Conservation (phyloP, 1,140 invertebrate species). For the Magallana gigas region DNA sequence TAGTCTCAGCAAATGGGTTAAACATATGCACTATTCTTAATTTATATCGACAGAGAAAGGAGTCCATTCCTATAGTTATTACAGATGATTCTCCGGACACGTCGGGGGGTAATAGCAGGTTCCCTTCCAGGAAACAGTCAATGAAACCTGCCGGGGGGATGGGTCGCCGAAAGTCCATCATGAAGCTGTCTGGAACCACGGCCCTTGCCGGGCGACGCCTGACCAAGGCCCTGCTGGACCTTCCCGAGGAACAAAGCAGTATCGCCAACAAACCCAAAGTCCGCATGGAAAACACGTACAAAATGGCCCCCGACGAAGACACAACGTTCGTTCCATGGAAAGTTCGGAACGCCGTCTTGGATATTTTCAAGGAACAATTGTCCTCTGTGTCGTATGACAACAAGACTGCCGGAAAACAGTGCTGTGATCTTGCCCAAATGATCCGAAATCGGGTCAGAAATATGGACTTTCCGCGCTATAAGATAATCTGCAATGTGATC, state of each 20-base stretch:
- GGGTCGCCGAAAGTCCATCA: constrained; percentile 48
- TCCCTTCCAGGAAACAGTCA: background rate
- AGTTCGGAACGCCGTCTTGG: constrained; percentile 47
- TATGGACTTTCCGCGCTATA: constrained; percentile 65
- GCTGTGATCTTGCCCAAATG: constrained; percentile 53
- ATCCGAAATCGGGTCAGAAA: constrained; percentile 66
- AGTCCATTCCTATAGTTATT: background rate
- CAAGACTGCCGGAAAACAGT: constrained; percentile 41
- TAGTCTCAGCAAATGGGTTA: too few species aligned
- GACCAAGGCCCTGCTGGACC: constrained; percentile 53
- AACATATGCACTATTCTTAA: too few species aligned
- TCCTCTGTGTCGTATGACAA: constrained; percentile 54
- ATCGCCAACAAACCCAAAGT: constrained; percentile 57
- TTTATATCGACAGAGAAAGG: background rate
- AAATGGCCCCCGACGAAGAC: constrained; percentile 59
- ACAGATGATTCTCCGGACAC: background rate
- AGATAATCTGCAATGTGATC: constrained; percentile 67
- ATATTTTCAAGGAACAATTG: constrained; percentile 54
- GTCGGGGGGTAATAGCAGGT: background rate
- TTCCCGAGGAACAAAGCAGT: constrained; percentile 33
- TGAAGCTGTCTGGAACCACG: constrained; percentile 41
- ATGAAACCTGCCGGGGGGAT: background rate
- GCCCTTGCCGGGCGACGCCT: constrained; percentile 42
- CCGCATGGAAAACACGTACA: constrained; percentile 65
- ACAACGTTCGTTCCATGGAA: constrained; percentile 54